These are phyloP conservation scores for Antheraea assamensis DNA, from an alignment of 2,888 invertebrate genomes.

Conservation along the genomic window DNA sequence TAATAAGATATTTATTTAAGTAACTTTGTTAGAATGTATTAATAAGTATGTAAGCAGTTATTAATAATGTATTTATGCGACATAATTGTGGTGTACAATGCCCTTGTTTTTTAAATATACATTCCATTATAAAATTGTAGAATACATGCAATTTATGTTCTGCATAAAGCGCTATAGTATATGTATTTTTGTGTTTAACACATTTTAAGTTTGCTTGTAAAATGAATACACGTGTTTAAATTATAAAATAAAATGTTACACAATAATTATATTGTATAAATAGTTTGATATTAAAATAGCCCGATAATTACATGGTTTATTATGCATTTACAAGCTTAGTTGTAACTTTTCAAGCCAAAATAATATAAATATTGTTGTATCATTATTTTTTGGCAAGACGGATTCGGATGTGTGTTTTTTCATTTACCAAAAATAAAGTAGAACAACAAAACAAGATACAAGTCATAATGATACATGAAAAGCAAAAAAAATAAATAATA, in stretches of 20 bases:
- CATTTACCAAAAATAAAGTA: neutral
- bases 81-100: slow-evolving; percentile 27
- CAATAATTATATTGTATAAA: neutral
- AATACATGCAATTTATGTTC: neutral
- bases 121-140: neutral
- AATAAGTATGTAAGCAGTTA: slow-evolving; percentile 47
- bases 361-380: slow-evolving; percentile 10
- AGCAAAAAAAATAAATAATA: neutral
- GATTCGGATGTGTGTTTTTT: neutral
- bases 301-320: slow-evolving; percentile 10
- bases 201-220: neutral
- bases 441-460: neutral
- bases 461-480: neutral
- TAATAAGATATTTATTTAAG: slow-evolving; percentile 76
- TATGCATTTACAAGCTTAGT: slow-evolving; percentile 14
- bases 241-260: neutral
- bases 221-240: neutral
- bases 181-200: slow-evolving; percentile 14
- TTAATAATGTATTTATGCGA: slow-evolving; percentile 56
- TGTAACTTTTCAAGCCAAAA: slow-evolving; percentile 12
- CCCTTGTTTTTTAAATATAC: neutral
- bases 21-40: slow-evolving; percentile 59
- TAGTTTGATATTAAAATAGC: slow-evolving; percentile 6
- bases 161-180: neutral
- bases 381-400: neutral